Percentiles rank a stretch among this genome's conserved stretches.
phyloP scores from a whole-genome alignment of 2,888 invertebrate species.

The Caenorhabditis sulstoni region DNA sequence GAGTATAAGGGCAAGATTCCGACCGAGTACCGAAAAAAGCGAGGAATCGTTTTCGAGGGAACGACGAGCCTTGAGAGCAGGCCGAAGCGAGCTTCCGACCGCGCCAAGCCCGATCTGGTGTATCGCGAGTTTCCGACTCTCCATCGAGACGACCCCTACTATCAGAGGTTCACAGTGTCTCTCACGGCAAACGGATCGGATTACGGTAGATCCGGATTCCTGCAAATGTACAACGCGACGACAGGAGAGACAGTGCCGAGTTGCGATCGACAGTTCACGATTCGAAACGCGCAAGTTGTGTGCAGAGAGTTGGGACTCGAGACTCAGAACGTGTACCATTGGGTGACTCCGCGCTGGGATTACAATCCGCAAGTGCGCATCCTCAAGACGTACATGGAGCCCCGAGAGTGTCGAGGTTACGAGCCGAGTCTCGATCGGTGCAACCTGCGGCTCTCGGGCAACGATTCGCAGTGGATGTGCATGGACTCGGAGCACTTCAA shows the following conservation, averaged over 20 bases:
- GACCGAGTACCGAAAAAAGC: slow-evolving; percentile 65
- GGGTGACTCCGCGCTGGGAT: slow-evolving; percentile 90
- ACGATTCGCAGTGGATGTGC: slow-evolving; percentile 84
- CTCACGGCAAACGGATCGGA: slow-evolving; percentile 69
- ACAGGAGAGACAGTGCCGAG: slow-evolving; percentile 96
- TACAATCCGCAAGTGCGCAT: slow-evolving; percentile 91
- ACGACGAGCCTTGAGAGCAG: background rate
- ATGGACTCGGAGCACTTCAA: slow-evolving; percentile 90
- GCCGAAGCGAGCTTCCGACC: slow-evolving; percentile 29
- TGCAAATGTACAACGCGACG: slow-evolving; percentile 91
- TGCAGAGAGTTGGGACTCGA: slow-evolving; percentile 94
- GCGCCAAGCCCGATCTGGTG: slow-evolving; percentile 70
- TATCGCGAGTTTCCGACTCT: slow-evolving; percentile 78
- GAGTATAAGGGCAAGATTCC: slow-evolving; percentile 69
- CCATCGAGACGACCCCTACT: slow-evolving; percentile 78
- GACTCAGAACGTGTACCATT: slow-evolving; percentile 91
- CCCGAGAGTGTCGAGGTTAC: slow-evolving; percentile 86
- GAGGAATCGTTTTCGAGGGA: background rate
- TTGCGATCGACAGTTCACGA: slow-evolving; percentile 95
- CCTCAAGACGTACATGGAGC: slow-evolving; percentile 96
- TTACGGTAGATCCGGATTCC: slow-evolving; percentile 72
- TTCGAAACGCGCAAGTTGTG: slow-evolving; percentile 91
- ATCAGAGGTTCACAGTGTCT: slow-evolving; percentile 74
- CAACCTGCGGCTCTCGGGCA: slow-evolving; percentile 72
- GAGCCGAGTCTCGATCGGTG: slow-evolving; percentile 84